A percentile compares a stretch with the other conserved stretches of the same genome.
Evolutionary conservation across 2,888 invertebrate species (phyloP).

Genomic region (Lasioglossum pauxillum): DNA sequence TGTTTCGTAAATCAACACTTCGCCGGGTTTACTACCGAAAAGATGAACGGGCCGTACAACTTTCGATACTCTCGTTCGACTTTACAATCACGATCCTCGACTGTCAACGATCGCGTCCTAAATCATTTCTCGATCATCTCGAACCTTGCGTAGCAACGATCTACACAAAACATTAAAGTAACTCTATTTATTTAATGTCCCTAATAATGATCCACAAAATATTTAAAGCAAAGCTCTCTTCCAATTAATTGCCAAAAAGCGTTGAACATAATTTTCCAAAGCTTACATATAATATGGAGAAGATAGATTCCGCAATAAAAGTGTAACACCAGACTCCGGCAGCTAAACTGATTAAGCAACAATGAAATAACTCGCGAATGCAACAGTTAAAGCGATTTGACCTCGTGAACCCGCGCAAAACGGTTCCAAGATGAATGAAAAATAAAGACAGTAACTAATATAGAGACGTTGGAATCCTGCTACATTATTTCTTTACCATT

Average conservation of each 20-base stretch:
- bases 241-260: background rate
- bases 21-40: conserved; percentile 1
- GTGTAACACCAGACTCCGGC: background rate
- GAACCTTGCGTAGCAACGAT: background rate
- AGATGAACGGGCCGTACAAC: conserved; percentile 2
- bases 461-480: conserved; percentile 1
- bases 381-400: background rate
- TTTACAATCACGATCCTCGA: conserved; percentile 13
- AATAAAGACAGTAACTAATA: conserved; percentile 1
- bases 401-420: background rate
- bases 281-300: background rate
- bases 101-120: background rate
- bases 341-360: background rate
- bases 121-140: background rate
- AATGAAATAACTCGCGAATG: background rate
- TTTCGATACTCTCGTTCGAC: background rate
- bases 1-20: conserved; percentile 20
- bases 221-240: background rate
- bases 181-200: background rate
- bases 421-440: background rate
- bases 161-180: background rate
- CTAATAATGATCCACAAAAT: too few relatives aligned
- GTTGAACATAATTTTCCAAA: background rate
- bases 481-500: background rate
- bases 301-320: background rate